phyloP scores from a whole-genome alignment of 2,888 invertebrate genomes.

The Rhagonycha lutea region DNA sequence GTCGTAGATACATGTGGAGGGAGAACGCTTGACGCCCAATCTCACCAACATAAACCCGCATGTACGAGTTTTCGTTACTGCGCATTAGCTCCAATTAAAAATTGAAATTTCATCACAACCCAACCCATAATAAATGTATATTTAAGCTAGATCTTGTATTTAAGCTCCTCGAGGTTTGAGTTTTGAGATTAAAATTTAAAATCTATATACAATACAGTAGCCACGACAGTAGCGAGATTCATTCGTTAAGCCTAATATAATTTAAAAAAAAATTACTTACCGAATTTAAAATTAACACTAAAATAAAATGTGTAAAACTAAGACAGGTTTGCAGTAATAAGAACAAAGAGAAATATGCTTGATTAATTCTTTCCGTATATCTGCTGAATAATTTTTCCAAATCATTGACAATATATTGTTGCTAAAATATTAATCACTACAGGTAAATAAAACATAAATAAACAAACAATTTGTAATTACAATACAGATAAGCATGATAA shows the following conservation, averaged over 20 bases:
- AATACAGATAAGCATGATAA: background rate
- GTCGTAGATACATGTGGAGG: too few relatives aligned
- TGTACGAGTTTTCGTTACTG: too few relatives aligned
- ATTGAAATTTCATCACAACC: too few relatives aligned
- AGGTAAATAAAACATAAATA: background rate
- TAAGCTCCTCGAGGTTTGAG: too few relatives aligned
- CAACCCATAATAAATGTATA: too few relatives aligned
- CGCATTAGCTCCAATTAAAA: too few relatives aligned
- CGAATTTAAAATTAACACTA: constrained; percentile 38
- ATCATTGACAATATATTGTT: constrained; percentile 71
- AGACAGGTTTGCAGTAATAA: constrained; percentile 70
- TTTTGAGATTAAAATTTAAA: too few relatives aligned
- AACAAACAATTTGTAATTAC: background rate
- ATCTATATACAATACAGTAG: too few relatives aligned
- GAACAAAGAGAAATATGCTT: constrained; percentile 78
- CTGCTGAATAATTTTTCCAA: constrained; percentile 74
- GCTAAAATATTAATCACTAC: constrained; percentile 60
- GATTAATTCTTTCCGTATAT: constrained; percentile 77
- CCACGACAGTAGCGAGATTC: too few relatives aligned
- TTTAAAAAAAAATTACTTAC: constrained; percentile 30
- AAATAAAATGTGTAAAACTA: constrained; percentile 65
- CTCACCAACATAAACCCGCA: too few relatives aligned
- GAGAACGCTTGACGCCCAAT: too few relatives aligned
- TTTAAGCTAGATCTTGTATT: too few relatives aligned
- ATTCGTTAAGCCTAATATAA: background rate